A percentile compares a stretch with the other conserved stretches of the same genome.
Conservation (phyloP, 2,113 vertebrate species). For the Xenus cinereus region DNA sequence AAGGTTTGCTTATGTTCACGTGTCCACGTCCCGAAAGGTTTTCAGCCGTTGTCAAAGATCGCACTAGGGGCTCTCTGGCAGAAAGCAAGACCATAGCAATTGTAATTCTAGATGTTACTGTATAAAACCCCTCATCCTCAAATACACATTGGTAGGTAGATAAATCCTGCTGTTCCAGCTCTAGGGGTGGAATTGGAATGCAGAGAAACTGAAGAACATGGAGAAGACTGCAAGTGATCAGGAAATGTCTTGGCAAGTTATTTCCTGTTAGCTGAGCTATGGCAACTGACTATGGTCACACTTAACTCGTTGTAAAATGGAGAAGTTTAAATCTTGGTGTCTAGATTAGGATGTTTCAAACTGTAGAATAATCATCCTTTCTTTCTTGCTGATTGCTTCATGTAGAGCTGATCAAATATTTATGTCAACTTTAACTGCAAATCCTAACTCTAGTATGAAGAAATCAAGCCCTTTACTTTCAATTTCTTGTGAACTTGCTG, state of each 20-base stretch:
- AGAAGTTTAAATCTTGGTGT: neutral
- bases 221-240: neutral
- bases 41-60: neutral
- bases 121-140: neutral
- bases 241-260: neutral
- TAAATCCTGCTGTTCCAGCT: neutral
- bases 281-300: neutral
- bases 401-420: neutral
- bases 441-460: neutral
- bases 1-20: neutral
- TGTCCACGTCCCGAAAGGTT: neutral
- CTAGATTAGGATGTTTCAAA: neutral
- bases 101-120: neutral
- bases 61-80: neutral
- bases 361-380: neutral
- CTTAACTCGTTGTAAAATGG: neutral
- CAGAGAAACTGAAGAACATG: neutral
- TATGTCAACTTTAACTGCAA: neutral
- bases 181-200: neutral
- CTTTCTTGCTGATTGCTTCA: rapidly evolving
- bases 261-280: neutral
- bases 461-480: neutral
- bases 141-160: neutral
- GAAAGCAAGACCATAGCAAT: neutral
- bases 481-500: neutral